phyloP scores from a whole-genome alignment of 2,797 vertebrate species.

The Miichthys miiuy region DNA sequence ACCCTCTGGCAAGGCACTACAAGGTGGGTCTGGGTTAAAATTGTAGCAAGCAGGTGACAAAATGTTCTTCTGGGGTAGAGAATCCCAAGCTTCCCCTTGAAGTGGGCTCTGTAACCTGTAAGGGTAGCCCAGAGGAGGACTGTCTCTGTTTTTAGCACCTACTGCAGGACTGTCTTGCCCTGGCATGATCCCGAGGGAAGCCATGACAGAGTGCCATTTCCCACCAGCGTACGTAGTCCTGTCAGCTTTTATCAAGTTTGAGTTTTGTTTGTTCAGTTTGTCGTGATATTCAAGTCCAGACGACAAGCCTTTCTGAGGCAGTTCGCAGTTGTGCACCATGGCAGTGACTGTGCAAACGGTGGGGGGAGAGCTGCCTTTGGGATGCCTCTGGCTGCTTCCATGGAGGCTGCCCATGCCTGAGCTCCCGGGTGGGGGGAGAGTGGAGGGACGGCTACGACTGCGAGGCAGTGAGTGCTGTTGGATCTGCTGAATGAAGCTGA shows the following conservation, averaged over 20 bases:
- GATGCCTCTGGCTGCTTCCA: constrained; percentile 70
- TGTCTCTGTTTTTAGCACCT: constrained; percentile 73
- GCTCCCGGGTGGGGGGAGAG: constrained; percentile 76
- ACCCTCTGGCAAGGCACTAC: constrained; percentile 81
- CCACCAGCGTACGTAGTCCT: constrained; percentile 59
- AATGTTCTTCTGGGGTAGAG: constrained; percentile 72
- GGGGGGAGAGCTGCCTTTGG: constrained; percentile 66
- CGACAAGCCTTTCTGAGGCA: constrained; percentile 64
- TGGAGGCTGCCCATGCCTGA: constrained; percentile 75
- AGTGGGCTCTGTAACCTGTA: constrained; percentile 72
- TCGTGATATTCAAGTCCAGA: constrained; percentile 65
- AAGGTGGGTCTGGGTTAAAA: constrained; percentile 60
- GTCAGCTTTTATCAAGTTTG: constrained; percentile 71
- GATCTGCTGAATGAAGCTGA: constrained; percentile 88
- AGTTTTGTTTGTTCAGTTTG: constrained; percentile 70
- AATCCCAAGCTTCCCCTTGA: constrained; percentile 76
- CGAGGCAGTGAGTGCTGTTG: constrained; percentile 88
- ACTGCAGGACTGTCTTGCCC: constrained; percentile 74
- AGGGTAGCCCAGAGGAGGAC: constrained; percentile 80
- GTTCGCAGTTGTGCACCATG: constrained; percentile 70
- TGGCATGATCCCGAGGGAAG: constrained; percentile 85
- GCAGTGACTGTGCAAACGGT: constrained; percentile 70
- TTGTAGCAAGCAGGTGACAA: constrained; percentile 73
- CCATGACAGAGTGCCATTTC: constrained; percentile 84
- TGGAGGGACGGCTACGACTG: constrained; percentile 84